These are phyloP conservation scores for Microcebus tavaratra DNA, from an alignment of 2,113 vertebrate species.

Conservation along the genomic window DNA sequence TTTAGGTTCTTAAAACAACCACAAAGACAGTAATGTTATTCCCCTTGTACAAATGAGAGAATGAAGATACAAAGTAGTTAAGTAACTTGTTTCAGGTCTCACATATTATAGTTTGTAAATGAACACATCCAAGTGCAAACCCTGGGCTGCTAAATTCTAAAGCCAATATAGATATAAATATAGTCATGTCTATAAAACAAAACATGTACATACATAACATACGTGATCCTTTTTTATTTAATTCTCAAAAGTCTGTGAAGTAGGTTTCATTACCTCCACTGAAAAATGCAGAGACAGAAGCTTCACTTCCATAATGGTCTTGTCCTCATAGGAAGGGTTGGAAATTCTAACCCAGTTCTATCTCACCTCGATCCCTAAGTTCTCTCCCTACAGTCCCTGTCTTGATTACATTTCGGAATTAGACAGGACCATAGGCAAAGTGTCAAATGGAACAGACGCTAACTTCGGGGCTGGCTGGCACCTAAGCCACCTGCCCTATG, in stretches of 20 bases:
- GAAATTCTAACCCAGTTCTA: neutral
- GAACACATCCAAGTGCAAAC: neutral
- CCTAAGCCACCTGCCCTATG: neutral
- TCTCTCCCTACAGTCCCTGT: neutral
- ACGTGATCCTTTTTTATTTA: neutral
- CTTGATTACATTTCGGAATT: neutral
- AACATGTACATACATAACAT: neutral
- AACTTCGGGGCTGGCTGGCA: neutral
- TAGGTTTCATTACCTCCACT: neutral
- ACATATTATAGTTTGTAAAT: neutral
- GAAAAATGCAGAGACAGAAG: neutral
- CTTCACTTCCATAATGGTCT: neutral
- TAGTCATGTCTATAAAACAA: neutral
- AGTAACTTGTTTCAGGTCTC: neutral
- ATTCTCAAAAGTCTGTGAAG: neutral
- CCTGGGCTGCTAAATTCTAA: neutral
- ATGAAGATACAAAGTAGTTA: neutral
- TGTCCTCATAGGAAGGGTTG: neutral
- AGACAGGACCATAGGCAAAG: neutral
- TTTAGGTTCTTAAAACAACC: neutral
- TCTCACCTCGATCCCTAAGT: neutral
- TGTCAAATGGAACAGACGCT: neutral
- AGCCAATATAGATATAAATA: neutral
- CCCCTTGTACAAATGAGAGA: neutral
- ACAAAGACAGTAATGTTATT: neutral